A percentile compares a stretch with the other conserved stretches of the same genome.
phyloP scores from a whole-genome alignment of 1,140 invertebrate species.

The Drosophila grimshawi region DNA sequence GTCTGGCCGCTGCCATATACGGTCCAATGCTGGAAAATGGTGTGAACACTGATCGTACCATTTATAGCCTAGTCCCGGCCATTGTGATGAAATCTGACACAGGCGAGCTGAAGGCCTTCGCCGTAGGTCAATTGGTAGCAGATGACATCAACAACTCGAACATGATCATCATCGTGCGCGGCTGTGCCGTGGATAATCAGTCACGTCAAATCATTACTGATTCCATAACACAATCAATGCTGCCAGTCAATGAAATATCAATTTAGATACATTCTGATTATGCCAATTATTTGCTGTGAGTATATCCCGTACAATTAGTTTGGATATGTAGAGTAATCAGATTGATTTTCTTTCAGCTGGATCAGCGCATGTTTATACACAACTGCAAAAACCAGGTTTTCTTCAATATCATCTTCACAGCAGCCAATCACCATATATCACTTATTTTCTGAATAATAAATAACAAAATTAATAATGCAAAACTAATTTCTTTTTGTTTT shows the following conservation, averaged over 20 bases:
- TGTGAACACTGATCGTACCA: background rate
- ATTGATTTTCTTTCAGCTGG: too few species aligned
- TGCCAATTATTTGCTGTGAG: too few species aligned
- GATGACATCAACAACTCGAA: background rate
- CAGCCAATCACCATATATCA: too few species aligned
- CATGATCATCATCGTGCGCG: conserved; percentile 2
- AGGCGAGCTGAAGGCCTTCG: conserved; percentile 1
- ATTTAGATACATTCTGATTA: background rate
- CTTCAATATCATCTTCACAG: too few species aligned
- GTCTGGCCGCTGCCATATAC: conserved; percentile 2
- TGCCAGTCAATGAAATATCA: background rate
- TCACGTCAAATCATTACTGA: background rate
- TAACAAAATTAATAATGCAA: background rate
- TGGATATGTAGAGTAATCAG: too few species aligned
- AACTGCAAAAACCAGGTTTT: too few species aligned
- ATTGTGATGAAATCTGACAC: background rate
- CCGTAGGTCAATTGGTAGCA: conserved; percentile 1
- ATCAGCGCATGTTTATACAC: too few species aligned
- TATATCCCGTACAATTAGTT: too few species aligned
- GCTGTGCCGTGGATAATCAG: background rate
- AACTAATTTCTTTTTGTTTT: conserved; percentile 2
- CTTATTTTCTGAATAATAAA: background rate
- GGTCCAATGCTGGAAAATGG: background rate
- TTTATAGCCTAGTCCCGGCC: conserved; percentile 14
- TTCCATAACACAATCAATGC: conserved; percentile 2